phyloP scores from a whole-genome alignment of 2,113 vertebrate genomes.

The Elephantulus edwardii region DNA sequence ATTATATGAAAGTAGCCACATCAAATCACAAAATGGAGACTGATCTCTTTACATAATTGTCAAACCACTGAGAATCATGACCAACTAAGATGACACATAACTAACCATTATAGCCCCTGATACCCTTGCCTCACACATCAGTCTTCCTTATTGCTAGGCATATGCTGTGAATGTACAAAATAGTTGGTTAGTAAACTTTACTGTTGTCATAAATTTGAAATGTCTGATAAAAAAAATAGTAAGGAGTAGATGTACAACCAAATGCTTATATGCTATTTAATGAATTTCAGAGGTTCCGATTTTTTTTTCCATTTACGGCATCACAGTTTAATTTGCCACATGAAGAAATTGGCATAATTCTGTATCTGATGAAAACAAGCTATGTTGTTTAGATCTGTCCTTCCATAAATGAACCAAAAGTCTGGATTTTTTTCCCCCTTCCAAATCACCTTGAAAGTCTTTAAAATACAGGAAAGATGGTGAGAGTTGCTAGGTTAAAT shows the following conservation, averaged over 20 bases:
- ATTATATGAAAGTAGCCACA: too few relatives aligned
- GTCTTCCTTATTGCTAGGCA: too few relatives aligned
- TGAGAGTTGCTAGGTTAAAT: neutral
- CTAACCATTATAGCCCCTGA: too few relatives aligned
- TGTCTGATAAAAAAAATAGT: too few relatives aligned
- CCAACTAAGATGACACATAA: too few relatives aligned
- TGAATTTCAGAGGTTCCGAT: neutral
- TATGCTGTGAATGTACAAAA: too few relatives aligned
- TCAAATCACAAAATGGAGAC: too few relatives aligned
- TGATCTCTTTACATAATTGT: too few relatives aligned
- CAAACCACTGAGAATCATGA: too few relatives aligned
- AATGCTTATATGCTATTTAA: neutral
- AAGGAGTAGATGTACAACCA: neutral
- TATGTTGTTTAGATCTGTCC: neutral
- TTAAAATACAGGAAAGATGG: slow-evolving; percentile 8
- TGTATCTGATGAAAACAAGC: neutral
- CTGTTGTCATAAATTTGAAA: too few relatives aligned
- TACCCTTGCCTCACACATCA: too few relatives aligned
- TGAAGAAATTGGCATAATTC: neutral
- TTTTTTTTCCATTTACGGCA: neutral
- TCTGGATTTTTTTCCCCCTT: neutral
- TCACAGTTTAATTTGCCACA: neutral
- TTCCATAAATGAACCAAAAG: neutral
- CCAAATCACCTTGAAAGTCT: neutral
- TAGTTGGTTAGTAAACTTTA: too few relatives aligned